Base-by-base conservation (phyloP, 2,113 vertebrate species). In the Oophaga pumilio region DNA sequence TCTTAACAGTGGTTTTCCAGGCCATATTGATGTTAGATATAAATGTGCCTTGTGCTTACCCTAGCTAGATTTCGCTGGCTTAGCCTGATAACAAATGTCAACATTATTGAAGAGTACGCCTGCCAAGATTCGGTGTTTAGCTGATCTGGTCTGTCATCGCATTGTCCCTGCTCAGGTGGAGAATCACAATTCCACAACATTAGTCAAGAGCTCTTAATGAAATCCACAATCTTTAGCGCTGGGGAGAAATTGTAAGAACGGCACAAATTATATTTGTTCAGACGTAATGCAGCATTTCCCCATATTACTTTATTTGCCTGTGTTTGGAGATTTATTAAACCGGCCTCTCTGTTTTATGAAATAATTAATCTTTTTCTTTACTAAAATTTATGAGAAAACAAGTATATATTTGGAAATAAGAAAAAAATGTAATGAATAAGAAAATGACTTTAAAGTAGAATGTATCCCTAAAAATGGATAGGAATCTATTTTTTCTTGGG, bases 141-240 rank as follows among this genome's bases (percentile, higher is more conserved):
- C 82, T 84, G 87, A 88, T 88, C 87, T 84, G 49, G 57, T 66
- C 87, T 88, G 80, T 84, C 87, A 84, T 88, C 80, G 53, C 76
- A 84, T 84, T 84, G 87, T 84, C 87, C 81, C 74, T 84, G 87
- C 80, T 76, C 87, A 84, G 87, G 87, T 88, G 87, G 73, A 88
- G 71, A 76, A 76, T 76, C 71, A 83, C 87, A 76, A 88, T 83
- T 84, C 87, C 49, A 83, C 87, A 77, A 88, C 81, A 77, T 88
- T 84, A 84, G 81, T 88, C 87, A 88, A 84, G 87, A 88, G 87
- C 87, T 82, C 69, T 83, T 83, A 88, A 88, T 84, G 79, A 88
- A 88, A 88, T 84, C 80, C 84, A 68, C 80, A 88, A 77, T 88
- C 87, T 84, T 83, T 77, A 77, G 71, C 57, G 50, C 71, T 3